Conservation (phyloP, 1,140 invertebrate genomes). For the Papilio xuthus region DNA sequence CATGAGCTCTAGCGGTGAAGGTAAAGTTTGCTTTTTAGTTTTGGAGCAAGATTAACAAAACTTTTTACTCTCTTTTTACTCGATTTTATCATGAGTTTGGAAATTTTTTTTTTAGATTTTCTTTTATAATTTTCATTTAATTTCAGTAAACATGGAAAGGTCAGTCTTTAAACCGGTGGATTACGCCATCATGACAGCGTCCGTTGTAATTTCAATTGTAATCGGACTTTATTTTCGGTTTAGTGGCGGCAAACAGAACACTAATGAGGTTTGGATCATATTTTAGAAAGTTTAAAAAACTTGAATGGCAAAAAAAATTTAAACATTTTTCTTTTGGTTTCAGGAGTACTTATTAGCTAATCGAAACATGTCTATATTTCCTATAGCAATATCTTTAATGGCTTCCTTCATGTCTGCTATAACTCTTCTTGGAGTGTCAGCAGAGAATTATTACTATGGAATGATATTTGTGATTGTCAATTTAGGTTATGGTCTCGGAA, state of each 20-base stretch:
- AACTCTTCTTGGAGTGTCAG: slow-evolving; percentile 94
- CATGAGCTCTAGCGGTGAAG: too few relatives aligned
- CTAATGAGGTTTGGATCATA: slow-evolving; percentile 84
- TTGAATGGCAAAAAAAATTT: not conserved
- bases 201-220: slow-evolving; percentile 55
- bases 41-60: not conserved
- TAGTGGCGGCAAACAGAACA: slow-evolving; percentile 93
- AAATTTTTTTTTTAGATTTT: not conserved
- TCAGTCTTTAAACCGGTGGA: slow-evolving; percentile 73
- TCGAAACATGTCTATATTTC: slow-evolving; percentile 88
- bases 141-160: slow-evolving; percentile 52
- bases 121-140: not conserved
- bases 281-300: slow-evolving; percentile 1
- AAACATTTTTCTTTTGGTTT: slow-evolving; percentile 54
- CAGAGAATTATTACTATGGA: slow-evolving; percentile 92
- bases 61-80: not conserved
- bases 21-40: too few relatives aligned
- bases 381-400: slow-evolving; percentile 93
- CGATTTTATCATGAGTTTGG: not conserved
- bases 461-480: slow-evolving; percentile 93
- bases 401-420: slow-evolving; percentile 98
- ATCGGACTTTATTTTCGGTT: slow-evolving; percentile 83
- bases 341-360: slow-evolving; percentile 93
- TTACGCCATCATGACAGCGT: slow-evolving; percentile 74
- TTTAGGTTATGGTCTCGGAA: slow-evolving; percentile 90